Evolutionary conservation across 1,140 invertebrate genomes (phyloP), one percentile per base, ranked within the genome.

Genomic region (Caenorhabditis tropicalis): DNA sequence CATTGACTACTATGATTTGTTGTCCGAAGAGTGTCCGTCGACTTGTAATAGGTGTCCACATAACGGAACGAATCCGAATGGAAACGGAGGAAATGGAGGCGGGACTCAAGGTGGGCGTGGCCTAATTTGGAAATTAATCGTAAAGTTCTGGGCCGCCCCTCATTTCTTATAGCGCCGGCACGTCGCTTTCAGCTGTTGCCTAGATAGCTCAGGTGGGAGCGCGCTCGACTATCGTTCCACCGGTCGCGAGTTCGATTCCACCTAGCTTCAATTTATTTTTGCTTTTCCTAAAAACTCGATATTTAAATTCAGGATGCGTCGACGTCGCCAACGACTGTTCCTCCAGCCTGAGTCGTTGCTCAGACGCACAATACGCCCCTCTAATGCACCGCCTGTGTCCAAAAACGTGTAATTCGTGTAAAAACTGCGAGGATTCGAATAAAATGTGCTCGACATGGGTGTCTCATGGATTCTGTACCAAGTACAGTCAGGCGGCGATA

Each of bases 11-110:
- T 82, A 82, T 27, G 51, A 82, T 39, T 10, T 39, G 19, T 21
- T 82, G 43, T 53, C 81, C 5, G 33, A 4, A 24, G 29, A 82
- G 24, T 82, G 81, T 15, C 81, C 81, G 7, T 82, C 81, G 6
- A 82, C 81, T n/a, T 82, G 81, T 39, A 82, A 82, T 15, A 31
- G 81, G 10, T 82, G 81, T 10, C 81, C 81, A 39, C 12, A 82
- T 60, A 82, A 82, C 29, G 81, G 81, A 39, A 82, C 81, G 24
- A 56, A n/a, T 29, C 81, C 81, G 3, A 43, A 39, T 12, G 27
- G 49, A 2, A 65, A 33, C 19, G 58, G 58, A 65, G 31, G 31
- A 16, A 21, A 43, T 43, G 36, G 58, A 16, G 24, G 16, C 16
- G 58, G 58, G 36, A 33, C 29, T 27, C 53, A 56, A 56, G 24